Evolutionary conservation across 1,140 invertebrate species (phyloP), one percentile per base, ranked within the genome.

Genomic region (Oedothorax gibbosus): DNA sequence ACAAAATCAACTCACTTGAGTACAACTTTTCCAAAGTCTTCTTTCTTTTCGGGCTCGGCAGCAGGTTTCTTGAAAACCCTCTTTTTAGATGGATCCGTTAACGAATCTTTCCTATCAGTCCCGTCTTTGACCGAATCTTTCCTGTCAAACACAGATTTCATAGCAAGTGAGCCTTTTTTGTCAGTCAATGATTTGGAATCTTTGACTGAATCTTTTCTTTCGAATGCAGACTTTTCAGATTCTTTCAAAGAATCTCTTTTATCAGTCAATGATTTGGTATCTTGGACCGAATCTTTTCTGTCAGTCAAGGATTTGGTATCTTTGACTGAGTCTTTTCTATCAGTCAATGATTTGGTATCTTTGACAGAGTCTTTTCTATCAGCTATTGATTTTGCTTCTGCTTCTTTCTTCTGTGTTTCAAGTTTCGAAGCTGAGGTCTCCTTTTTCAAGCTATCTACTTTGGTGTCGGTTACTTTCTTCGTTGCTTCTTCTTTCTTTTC

Each of bases 401-500:
- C 9, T 73, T 82, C 80, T 73, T 82, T 73, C 51, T 82, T 82
- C 21, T 73, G 54, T 12, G 57, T 62, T 60, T 72, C 79, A 50
- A 51, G 15, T 81, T 81, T 81, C 0, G 66, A 57, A 49, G 50
- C 65, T 35, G 65, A 4, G 0, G 49, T 49, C 5, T 71, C 81
- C 65, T 73, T 73, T 18, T 66, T 53, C 54, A 50, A 66, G 90
- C 89, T 77, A 85, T 80, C 73, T 57, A 18, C 15, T 65, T 72
- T 60, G 7, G 51, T 78, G 50, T 69, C 62, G 2, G n/a, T 3
- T 57, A 51, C 51, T 60, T 62, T 85, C n/a, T 57, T 54, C 18
- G 49, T 56, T 12, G 18, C 35, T 9, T 73, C 80, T 15, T 66
- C 68, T 51, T 64, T 69, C 15, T 77, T 77, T 15, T 76, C 49